Conservation (phyloP, 2,113 vertebrate species). For the Amazona vittata region DNA sequence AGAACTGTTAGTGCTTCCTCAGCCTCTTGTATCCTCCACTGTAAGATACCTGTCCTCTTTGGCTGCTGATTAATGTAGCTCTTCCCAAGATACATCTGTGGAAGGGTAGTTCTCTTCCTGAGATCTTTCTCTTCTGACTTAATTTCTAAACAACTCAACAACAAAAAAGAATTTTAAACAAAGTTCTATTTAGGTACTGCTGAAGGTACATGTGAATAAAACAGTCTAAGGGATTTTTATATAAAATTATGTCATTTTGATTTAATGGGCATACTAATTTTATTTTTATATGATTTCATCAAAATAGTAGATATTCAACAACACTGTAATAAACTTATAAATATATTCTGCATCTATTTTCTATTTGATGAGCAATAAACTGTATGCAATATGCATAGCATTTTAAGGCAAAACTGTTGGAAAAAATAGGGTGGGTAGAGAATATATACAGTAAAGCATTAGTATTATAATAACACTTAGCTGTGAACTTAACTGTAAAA, state of each 20-base stretch:
- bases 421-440: not conserved
- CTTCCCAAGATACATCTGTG: not conserved
- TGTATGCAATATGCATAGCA: not conserved
- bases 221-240: not conserved
- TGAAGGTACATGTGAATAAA: not conserved
- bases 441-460: not conserved
- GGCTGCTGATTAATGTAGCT: not conserved
- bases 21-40: not conserved
- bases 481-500: not conserved
- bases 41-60: not conserved
- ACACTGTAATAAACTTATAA: not conserved
- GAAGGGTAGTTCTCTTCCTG: not conserved
- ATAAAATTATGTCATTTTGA: not conserved
- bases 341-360: not conserved
- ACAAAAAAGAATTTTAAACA: not conserved
- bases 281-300: not conserved
- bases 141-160: not conserved
- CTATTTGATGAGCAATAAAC: not conserved
- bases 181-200: not conserved
- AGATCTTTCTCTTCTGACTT: not conserved
- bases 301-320: not conserved
- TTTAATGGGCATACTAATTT: not conserved
- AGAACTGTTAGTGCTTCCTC: not conserved
- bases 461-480: not conserved
- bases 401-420: not conserved